These are phyloP conservation scores for Brachyptera risi DNA, from an alignment of 2,888 invertebrate genomes.

Conservation along the genomic window DNA sequence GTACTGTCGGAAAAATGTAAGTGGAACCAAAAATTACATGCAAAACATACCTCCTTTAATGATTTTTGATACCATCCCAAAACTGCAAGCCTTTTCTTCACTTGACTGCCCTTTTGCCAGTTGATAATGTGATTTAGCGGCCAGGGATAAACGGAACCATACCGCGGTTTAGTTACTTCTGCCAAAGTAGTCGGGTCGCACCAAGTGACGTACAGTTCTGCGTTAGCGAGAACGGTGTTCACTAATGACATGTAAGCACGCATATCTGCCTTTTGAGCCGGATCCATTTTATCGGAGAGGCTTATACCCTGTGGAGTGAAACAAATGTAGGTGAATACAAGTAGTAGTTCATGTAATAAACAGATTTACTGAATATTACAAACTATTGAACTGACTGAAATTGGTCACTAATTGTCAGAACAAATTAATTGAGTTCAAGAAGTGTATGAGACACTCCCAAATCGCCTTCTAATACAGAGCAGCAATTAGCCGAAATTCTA, in stretches of 20 bases:
- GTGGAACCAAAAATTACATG: too few relatives aligned
- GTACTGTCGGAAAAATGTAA: too few relatives aligned
- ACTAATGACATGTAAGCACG: constrained; percentile 89
- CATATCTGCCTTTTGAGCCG: constrained; percentile 83
- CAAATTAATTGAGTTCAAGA: too few relatives aligned
- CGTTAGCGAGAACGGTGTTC: constrained; percentile 82
- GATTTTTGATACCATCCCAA: constrained; percentile 80
- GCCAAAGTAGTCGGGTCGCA: constrained; percentile 73
- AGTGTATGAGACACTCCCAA: too few relatives aligned
- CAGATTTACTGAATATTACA: too few relatives aligned
- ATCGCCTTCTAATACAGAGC: too few relatives aligned
- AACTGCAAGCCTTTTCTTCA: constrained; percentile 68
- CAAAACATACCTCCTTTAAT: constrained; percentile 60
- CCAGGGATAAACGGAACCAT: constrained; percentile 91
- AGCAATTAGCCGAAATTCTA: too few relatives aligned
- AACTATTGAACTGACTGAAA: too few relatives aligned
- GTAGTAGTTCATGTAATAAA: too few relatives aligned
- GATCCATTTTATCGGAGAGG: constrained; percentile 65
- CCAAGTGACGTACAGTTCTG: constrained; percentile 90
- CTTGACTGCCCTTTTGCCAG: constrained; percentile 64
- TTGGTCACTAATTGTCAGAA: too few relatives aligned
- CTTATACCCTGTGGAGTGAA: constrained; percentile 61
- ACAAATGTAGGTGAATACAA: too few relatives aligned
- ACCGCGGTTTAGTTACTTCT: constrained; percentile 76
- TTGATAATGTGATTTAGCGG: constrained; percentile 82